Base-by-base conservation (phyloP, 2,888 invertebrate genomes). In the Tetanocera ferruginea region DNA sequence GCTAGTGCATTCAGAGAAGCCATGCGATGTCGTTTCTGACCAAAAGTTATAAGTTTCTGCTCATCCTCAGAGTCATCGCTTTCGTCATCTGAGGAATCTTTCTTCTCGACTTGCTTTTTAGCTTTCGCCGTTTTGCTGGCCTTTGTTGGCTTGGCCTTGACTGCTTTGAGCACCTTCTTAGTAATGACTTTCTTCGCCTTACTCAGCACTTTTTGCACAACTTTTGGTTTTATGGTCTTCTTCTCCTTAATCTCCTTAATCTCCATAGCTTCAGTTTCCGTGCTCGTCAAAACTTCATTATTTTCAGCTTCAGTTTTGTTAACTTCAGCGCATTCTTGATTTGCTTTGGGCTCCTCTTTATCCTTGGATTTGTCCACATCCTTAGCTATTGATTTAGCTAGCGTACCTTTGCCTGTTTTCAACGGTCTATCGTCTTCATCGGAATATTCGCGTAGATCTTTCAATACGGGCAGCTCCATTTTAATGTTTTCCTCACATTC, bases 1-100 rank as follows among this genome's bases (percentile, higher is more conserved):
- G 96, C 96, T 83, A 95, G 89, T 0, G 97, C 97, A 87, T 97
- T 97, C 43, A 97, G 89, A 2, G 97, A 96, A 52, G 97, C 97
- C 90, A 96, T 96, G 81, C 97, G 92, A 87, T 95, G 95, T 64
- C 94, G 92, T 89, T 96, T 96, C 31, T 95, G 95, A 0, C 95
- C 95, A 8, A 88, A 89, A 19, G 85, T 85, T 69, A 87, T 89
- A 9, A 89, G 79, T 76, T 87, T 87, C 69, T 88, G 87, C 72
- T 87, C 88, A 64, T 88, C 87, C 78, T 89, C 88, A 0, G 88
- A 88, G 70, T 88, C 89, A 28, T 81, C 84, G 76, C 84, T 84
- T 0, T 84, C 84, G 3, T 80, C 78, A 0, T 83, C 79, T 19
- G 83, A 78, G 5, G 81, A 79, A 3, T 80, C 81, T 80, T 34